phyloP scores from a whole-genome alignment of 2,113 vertebrate species.

The Epinephelus fuscoguttatus region DNA sequence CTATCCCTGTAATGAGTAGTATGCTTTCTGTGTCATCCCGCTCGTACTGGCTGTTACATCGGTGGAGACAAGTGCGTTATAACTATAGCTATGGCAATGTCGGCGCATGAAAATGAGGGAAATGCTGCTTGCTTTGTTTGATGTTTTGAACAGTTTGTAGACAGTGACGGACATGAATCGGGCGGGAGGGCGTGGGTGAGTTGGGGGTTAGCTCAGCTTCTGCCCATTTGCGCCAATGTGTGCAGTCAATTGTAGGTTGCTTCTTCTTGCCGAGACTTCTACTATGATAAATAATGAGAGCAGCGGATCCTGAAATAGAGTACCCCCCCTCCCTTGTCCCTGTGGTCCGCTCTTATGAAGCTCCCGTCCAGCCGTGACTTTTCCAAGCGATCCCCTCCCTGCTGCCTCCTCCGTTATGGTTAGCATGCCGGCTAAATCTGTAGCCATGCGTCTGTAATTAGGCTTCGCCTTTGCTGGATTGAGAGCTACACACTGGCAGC shows the following conservation, averaged over 20 bases:
- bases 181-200: slow-evolving; percentile 50
- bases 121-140: slow-evolving; percentile 34
- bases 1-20: slow-evolving; percentile 50
- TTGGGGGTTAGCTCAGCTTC: slow-evolving; percentile 57
- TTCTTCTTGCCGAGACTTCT: slow-evolving; percentile 76
- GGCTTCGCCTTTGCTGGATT: slow-evolving; percentile 79
- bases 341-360: slow-evolving; percentile 86
- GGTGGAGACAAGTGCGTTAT: slow-evolving; percentile 39
- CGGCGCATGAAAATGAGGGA: slow-evolving; percentile 13
- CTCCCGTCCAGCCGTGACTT: slow-evolving; percentile 86
- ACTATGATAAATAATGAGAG: slow-evolving; percentile 88
- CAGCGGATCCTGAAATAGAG: slow-evolving; percentile 84
- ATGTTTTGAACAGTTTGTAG: slow-evolving; percentile 29
- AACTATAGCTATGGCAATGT: slow-evolving; percentile 18
- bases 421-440: slow-evolving; percentile 89
- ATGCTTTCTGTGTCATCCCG: slow-evolving; percentile 45
- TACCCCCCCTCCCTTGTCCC: slow-evolving; percentile 77
- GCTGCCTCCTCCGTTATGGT: slow-evolving; percentile 88
- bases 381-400: slow-evolving; percentile 86
- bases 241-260: slow-evolving; percentile 83
- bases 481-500: slow-evolving; percentile 86
- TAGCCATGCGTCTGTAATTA: slow-evolving; percentile 88
- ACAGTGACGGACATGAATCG: slow-evolving; percentile 10
- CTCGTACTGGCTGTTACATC: slow-evolving; percentile 42
- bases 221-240: slow-evolving; percentile 65